A percentile compares a stretch with the other conserved stretches of the same genome.
Conservation (phyloP, 2,888 invertebrate species). For the Erebia ligea region DNA sequence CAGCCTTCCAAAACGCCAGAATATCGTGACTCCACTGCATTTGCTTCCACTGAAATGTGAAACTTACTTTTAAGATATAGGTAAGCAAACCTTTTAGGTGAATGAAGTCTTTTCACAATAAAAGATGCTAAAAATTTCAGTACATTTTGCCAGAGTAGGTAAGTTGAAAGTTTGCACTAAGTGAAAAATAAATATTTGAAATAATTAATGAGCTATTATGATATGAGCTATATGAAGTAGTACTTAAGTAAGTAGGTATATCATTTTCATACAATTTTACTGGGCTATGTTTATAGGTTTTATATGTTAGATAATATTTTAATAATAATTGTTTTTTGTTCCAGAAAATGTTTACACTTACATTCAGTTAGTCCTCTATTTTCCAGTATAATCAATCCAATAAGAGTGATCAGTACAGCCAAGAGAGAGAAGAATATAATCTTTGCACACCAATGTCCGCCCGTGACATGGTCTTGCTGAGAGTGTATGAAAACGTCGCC, state of each 20-base stretch:
- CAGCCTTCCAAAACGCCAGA: conserved; percentile 91
- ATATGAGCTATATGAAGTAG: too few relatives aligned
- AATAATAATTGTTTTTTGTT: not conserved
- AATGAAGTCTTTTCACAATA: too few relatives aligned
- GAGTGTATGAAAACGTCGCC: conserved; percentile 91
- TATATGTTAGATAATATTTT: too few relatives aligned
- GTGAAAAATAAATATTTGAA: not conserved
- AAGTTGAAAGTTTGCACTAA: not conserved
- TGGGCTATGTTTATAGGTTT: not conserved
- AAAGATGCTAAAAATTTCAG: not conserved
- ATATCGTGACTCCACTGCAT: conserved; percentile 86
- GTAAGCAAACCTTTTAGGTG: not conserved
- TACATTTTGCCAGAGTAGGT: not conserved
- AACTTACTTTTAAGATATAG: not conserved
- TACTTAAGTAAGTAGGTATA: too few relatives aligned
- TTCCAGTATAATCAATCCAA: conserved; percentile 91
- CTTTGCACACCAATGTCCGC: conserved; percentile 93
- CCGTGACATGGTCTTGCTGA: conserved; percentile 89
- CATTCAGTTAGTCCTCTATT: conserved; percentile 91
- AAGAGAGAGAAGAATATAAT: conserved; percentile 91
- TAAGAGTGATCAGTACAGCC: conserved; percentile 87
- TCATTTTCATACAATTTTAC: not conserved
- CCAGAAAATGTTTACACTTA: conserved; percentile 70
- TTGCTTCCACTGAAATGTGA: conserved; percentile 69
- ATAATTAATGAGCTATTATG: too few relatives aligned